Base-by-base conservation (phyloP, 2,888 invertebrate species). In the Sisyra terminalis region DNA sequence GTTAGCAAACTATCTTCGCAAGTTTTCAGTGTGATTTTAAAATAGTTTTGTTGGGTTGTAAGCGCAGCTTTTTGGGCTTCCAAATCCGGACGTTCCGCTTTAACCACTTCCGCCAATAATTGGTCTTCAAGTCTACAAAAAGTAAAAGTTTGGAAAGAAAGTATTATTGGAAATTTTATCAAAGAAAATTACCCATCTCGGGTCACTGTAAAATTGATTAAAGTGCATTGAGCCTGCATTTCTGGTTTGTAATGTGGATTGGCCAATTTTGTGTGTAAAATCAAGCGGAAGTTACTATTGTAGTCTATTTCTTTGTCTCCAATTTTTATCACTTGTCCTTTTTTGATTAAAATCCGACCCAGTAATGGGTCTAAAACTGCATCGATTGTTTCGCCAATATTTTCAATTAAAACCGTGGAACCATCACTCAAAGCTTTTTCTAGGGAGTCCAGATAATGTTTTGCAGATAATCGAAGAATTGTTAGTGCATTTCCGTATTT, bases 201-300 rank as follows among this genome's bases (percentile, higher is more conserved):
- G 0, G 93, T 94, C 2, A 94, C 93, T 2, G 93, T 93, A 55
- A 94, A 94, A 63, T 94, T 93, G 47, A 94, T 92, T 11, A 94
- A 70, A 1, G 93, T 93, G 6, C 90, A 85, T 64, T 94, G 93
- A 0, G 93, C 93, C 63, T 94, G 93, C 77, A 93, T 86, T 65
- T 94, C 93, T 0, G 93, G 93, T 57, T 93, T 89, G 58, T 92
- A 94, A 64, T 93, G 93, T 0, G 93, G 93, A 65, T 94, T 94
- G 1, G 88, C 90, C 46, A 94, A 63, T 63, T 94, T 94, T 0
- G 93, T 93, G 58, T 94, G 93, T 1, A 94, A 60, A 48, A 94
- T 77, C 3, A 94, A 66, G 8, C 81, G 73, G 64, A 94, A 94
- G 38, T 67, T 71, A 0, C 75, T 74, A 63, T 87, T 77, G 59